These are phyloP conservation scores for Drosophila pallidifrons DNA, from an alignment of 1,140 invertebrate species.

Conservation along the genomic window DNA sequence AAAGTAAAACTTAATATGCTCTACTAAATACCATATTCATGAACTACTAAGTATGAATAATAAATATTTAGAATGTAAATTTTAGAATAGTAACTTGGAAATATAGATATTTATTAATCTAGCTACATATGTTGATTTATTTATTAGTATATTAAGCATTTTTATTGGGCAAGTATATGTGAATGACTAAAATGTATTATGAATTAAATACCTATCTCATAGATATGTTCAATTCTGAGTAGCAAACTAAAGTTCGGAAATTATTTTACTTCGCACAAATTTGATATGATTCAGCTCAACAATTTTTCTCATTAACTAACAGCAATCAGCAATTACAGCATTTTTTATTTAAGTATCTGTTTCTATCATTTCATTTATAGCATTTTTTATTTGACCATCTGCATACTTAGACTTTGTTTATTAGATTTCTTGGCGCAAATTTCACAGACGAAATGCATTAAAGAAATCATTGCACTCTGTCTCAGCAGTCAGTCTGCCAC, in stretches of 20 bases:
- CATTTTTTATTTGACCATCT: neutral
- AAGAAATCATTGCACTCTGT: neutral
- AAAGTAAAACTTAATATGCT: neutral
- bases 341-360: neutral
- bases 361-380: neutral
- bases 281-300: no score
- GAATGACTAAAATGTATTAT: no score
- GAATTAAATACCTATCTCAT: neutral
- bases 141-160: no score
- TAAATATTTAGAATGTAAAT: neutral
- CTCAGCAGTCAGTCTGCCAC: constrained; percentile 1
- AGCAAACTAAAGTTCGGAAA: no score
- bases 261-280: no score
- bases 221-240: no score
- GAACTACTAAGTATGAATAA: neutral
- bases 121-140: neutral
- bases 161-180: no score
- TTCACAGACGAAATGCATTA: constrained; percentile 8
- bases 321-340: no score
- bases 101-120: neutral
- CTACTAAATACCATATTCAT: neutral
- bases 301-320: no score
- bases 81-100: neutral
- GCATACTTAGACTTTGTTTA: neutral
- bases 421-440: constrained; percentile 2